A percentile compares a stretch with the other conserved stretches of the same genome.
Conservation (phyloP, 2,113 vertebrate genomes). For the Chloropsis hardwickii region DNA sequence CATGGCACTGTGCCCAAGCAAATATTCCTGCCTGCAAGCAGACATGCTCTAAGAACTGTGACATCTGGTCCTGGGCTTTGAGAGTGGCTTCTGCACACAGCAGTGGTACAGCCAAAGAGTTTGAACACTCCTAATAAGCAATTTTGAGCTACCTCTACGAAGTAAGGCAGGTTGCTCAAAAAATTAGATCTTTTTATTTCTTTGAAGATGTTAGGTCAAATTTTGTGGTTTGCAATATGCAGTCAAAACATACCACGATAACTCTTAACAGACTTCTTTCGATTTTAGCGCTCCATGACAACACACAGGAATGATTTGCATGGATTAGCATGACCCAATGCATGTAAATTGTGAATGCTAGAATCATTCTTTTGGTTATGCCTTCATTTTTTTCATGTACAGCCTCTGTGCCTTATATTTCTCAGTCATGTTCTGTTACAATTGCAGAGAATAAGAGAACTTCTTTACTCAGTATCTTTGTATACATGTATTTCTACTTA, state of each 20-base stretch:
- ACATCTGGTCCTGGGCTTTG: not conserved
- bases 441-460: not conserved
- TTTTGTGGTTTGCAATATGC: not conserved
- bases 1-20: not conserved
- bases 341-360: not conserved
- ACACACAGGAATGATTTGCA: not conserved
- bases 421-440: not conserved
- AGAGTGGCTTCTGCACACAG: not conserved
- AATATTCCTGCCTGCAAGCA: not conserved
- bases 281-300: not conserved
- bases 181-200: not conserved
- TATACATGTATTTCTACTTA: not conserved
- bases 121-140: not conserved
- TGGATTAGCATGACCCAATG: not conserved
- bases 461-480: not conserved
- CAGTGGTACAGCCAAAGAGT: not conserved
- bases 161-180: not conserved
- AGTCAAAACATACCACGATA: not conserved
- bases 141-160: not conserved
- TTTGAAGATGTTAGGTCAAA: not conserved
- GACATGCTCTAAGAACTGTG: not conserved
- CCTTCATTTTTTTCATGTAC: not conserved
- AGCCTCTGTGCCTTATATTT: not conserved
- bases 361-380: not conserved
- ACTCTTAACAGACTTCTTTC: not conserved